These are phyloP conservation scores for Dioctria rufipes DNA, from an alignment of 2,888 invertebrate genomes.

Conservation along the genomic window DNA sequence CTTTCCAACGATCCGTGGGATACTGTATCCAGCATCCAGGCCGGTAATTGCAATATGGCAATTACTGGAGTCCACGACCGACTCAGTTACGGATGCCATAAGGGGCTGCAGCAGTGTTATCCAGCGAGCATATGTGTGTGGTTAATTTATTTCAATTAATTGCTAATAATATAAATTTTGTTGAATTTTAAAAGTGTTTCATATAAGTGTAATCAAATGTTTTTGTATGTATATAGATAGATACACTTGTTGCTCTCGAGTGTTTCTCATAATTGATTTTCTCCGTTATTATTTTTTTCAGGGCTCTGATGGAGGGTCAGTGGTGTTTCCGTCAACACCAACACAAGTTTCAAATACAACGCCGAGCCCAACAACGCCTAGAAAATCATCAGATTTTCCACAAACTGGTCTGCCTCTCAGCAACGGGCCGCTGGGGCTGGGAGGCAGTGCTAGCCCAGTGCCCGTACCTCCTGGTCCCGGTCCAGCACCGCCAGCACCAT, in stretches of 20 bases:
- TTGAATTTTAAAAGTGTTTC: neutral
- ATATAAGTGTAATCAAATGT: no score
- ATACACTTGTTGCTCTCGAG: no score
- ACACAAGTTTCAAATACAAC: conserved; percentile 68
- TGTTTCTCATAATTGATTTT: neutral
- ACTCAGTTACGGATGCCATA: conserved; percentile 4
- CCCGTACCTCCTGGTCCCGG: conserved; percentile 77
- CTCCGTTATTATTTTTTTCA: conserved; percentile 69
- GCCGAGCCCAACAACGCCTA: conserved; percentile 75
- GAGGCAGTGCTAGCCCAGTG: conserved; percentile 77
- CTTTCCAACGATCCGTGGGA: conserved; percentile 31
- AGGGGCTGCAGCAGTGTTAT: neutral
- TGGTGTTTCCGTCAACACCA: conserved; percentile 79
- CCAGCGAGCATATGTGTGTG: neutral
- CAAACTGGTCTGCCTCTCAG: conserved; percentile 73
- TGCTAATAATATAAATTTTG: conserved; percentile 13
- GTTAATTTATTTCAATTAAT: conserved; percentile 38
- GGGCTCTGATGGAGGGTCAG: conserved; percentile 85
- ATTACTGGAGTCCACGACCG: conserved; percentile 10
- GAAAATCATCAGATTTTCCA: conserved; percentile 78
- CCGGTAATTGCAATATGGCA: conserved; percentile 34
- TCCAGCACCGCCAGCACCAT: conserved; percentile 78
- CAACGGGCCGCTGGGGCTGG: conserved; percentile 76
- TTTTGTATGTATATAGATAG: no score
- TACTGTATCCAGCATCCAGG: neutral